Conservation (phyloP, 1,140 invertebrate genomes). For the Philotrypesis tridentata region DNA sequence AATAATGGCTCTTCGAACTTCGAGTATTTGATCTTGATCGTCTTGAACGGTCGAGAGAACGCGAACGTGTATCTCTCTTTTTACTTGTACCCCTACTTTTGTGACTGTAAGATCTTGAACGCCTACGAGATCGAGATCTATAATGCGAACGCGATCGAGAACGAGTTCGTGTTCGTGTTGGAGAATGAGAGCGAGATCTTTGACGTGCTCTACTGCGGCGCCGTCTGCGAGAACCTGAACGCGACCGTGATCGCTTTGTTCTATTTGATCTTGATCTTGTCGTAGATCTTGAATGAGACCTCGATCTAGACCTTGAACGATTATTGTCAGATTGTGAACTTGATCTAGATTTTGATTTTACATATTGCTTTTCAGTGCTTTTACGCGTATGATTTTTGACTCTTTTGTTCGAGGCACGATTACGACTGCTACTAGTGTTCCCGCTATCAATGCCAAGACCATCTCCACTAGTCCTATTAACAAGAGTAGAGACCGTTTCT, state of each 20-base stretch:
- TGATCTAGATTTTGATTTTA: slow-evolving; percentile 60
- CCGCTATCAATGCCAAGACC: neutral
- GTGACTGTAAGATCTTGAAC: slow-evolving; percentile 58
- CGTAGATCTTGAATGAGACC: slow-evolving; percentile 61
- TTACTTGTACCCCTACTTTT: slow-evolving; percentile 42
- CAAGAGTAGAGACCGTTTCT: neutral
- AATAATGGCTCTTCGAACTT: slow-evolving; percentile 59
- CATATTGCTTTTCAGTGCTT: slow-evolving; percentile 17
- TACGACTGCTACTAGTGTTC: neutral
- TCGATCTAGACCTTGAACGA: slow-evolving; percentile 41
- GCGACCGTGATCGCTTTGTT: slow-evolving; percentile 59
- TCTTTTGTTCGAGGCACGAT: slow-evolving; percentile 9
- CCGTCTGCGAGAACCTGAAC: slow-evolving; percentile 43
- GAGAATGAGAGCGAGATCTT: slow-evolving; percentile 59
- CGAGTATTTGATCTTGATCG: slow-evolving; percentile 65
- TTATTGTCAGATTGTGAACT: slow-evolving; percentile 48
- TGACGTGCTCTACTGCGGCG: slow-evolving; percentile 56
- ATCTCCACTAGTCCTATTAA: neutral
- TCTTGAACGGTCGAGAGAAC: slow-evolving; percentile 59
- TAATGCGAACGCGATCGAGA: slow-evolving; percentile 54
- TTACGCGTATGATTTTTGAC: slow-evolving; percentile 26
- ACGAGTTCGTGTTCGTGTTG: slow-evolving; percentile 54
- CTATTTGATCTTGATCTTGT: slow-evolving; percentile 63
- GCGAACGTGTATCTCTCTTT: slow-evolving; percentile 56
- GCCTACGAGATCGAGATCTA: slow-evolving; percentile 54